phyloP scores from a whole-genome alignment of 1,140 invertebrate species.

The Temnothorax nylanderi region DNA sequence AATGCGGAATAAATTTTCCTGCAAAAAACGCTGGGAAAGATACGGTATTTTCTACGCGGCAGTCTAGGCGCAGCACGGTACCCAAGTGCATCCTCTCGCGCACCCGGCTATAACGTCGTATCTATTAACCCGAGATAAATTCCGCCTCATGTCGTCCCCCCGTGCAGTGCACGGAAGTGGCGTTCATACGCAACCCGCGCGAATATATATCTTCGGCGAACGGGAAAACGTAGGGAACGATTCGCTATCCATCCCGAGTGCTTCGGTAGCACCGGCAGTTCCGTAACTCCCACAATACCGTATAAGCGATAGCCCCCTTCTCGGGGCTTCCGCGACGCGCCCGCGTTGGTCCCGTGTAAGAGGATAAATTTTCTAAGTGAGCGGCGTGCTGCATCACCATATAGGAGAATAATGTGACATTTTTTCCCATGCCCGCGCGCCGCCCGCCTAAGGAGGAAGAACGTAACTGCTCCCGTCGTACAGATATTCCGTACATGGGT shows the following conservation, averaged over 20 bases:
- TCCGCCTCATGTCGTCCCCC: slow-evolving; percentile 43
- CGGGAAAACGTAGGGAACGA: slow-evolving; percentile 56
- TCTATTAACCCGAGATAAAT: slow-evolving; percentile 59
- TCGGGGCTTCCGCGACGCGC: slow-evolving; percentile 29
- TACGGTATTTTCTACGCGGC: not conserved
- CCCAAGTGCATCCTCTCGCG: not conserved
- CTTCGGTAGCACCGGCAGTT: slow-evolving; percentile 49
- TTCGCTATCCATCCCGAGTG: slow-evolving; percentile 57
- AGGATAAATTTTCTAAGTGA: slow-evolving; percentile 80
- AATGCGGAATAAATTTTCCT: not conserved
- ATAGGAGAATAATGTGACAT: slow-evolving; percentile 84
- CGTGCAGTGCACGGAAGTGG: slow-evolving; percentile 36
- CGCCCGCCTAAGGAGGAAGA: slow-evolving; percentile 70
- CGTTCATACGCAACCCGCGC: slow-evolving; percentile 45
- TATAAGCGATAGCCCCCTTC: slow-evolving; percentile 64
- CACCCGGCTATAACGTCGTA: slow-evolving; percentile 29
- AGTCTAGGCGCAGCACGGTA: slow-evolving; percentile 2
- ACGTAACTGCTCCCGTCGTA: slow-evolving; percentile 66
- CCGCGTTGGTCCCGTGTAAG: slow-evolving; percentile 43
- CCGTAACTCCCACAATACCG: slow-evolving; percentile 75
- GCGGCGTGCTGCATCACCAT: slow-evolving; percentile 79
- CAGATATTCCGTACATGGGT: slow-evolving; percentile 83
- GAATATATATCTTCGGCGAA: slow-evolving; percentile 55
- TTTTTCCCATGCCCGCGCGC: slow-evolving; percentile 69
- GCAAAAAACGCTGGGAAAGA: not conserved